These are phyloP conservation scores for Stratiomys singularior DNA, from an alignment of 2,888 invertebrate genomes.

Conservation along the genomic window DNA sequence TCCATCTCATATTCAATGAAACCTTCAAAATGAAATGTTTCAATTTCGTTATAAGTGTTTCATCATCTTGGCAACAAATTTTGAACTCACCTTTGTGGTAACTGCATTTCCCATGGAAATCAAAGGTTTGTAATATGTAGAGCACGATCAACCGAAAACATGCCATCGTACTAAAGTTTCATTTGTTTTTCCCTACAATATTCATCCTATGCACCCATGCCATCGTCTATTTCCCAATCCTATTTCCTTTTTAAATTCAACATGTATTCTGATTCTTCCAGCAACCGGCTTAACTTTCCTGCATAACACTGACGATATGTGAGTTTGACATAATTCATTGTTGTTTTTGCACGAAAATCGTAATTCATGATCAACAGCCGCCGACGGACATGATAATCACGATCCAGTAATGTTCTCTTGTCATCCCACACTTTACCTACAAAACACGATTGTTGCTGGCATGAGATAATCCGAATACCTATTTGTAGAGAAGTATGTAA, in stretches of 20 bases:
- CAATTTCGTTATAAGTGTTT: too few species aligned
- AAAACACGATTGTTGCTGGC: conserved; percentile 10
- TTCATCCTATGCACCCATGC: too few species aligned
- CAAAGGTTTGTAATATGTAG: too few species aligned
- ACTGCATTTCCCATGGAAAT: too few species aligned
- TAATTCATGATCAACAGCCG: conserved; percentile 30
- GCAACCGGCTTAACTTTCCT: not conserved
- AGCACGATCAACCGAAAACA: too few species aligned
- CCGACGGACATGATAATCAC: conserved; percentile 33
- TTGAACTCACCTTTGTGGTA: too few species aligned
- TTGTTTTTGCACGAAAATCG: conserved; percentile 27
- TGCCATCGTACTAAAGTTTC: too few species aligned
- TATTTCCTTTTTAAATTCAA: not conserved
- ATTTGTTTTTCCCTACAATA: too few species aligned
- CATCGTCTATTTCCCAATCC: too few species aligned
- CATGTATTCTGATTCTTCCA: not conserved
- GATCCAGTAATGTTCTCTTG: conserved; percentile 23
- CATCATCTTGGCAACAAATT: too few species aligned
- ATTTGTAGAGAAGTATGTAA: not conserved
- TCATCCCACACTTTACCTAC: conserved; percentile 31
- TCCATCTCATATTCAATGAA: too few species aligned
- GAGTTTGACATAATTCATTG: conserved; percentile 14
- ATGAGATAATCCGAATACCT: conserved; percentile 4
- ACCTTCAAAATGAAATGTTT: too few species aligned
- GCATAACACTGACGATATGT: not conserved